Evolutionary conservation across 2,113 vertebrate genomes (phyloP), one percentile per base, ranked within the genome.

Genomic region (Rhea pennata): DNA sequence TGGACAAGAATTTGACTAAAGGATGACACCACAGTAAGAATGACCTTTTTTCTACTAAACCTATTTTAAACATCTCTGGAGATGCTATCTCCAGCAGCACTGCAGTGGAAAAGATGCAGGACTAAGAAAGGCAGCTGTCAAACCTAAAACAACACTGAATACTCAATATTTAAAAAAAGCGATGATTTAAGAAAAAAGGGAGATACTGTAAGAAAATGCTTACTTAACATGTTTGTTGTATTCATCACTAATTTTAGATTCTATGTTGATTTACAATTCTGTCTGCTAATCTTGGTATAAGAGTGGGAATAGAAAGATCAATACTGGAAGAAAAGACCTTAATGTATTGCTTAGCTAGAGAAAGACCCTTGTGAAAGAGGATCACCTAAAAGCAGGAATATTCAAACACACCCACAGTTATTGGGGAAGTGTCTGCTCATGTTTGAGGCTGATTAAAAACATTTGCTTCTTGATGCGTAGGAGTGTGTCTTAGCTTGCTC

Each of bases 261-360:
- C 15, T 1, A 6, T 72, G 24, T 74, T n/a, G 69, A 33, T 88
- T 90, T 90, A 69, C 10, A 56, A 27, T 26, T 15, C 24, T 67
- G 56, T 33, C 42, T 80, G 48, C 54, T 71, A 95, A 91, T 58
- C 56, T 80, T 87, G 44, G 88, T 42, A 17, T 36, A 92, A 66
- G 77, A 85, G 54, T n/a, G 56, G 64, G 64, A 96, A 46, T 40
- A 67, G 51, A 36, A 94, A 80, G 59, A 90, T 91, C 92, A 87
- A 90, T 91, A 93, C 6, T 48, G 40, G 15, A n/a, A 90, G 79
- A 93, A 80, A 89, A 91, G 39, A 16, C 61, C 64, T 19, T 73
- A 83, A 84, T 84, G 48, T 48, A 42, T 82, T 85, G 72, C 50
- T 23, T 40, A 89, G 53, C 29, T 76, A 19, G 33, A 87, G 67